Percentiles rank a stretch among this genome's conserved stretches.
Conservation (phyloP, 1,140 invertebrate genomes). For the Lanistes nyassanus region DNA sequence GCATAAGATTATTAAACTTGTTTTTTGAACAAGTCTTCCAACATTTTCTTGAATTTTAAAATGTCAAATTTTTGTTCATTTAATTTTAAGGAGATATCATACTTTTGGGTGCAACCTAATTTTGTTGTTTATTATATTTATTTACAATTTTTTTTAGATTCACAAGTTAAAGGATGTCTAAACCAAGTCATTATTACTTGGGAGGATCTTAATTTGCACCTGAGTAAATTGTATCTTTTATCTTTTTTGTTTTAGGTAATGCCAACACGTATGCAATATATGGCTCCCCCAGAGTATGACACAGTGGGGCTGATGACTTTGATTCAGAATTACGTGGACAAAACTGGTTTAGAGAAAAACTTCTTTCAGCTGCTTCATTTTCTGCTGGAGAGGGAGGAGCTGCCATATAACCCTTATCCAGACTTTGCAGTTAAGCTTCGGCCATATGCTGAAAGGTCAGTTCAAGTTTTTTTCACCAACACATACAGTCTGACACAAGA, state of each 20-base stretch:
- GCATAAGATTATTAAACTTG: too few relatives aligned
- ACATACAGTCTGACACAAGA: too few relatives aligned
- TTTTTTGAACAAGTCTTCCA: too few relatives aligned
- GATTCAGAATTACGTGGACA: slow-evolving; percentile 42
- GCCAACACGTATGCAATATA: slow-evolving; percentile 26
- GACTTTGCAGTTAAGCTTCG: slow-evolving; percentile 45
- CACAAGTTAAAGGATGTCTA: too few relatives aligned
- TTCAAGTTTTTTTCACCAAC: neutral
- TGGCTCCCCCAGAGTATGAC: slow-evolving; percentile 36
- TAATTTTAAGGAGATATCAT: too few relatives aligned
- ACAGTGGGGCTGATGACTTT: slow-evolving; percentile 30
- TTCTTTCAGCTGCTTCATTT: slow-evolving; percentile 40
- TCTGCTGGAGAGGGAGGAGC: slow-evolving; percentile 39
- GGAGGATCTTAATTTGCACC: too few relatives aligned
- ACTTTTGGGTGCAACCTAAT: too few relatives aligned
- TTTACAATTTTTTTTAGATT: too few relatives aligned
- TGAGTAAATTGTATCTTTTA: neutral
- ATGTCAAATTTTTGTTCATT: too few relatives aligned
- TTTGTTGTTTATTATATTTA: too few relatives aligned
- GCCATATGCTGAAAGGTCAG: slow-evolving; percentile 50
- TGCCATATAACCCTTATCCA: slow-evolving; percentile 58
- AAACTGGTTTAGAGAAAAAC: slow-evolving; percentile 44
- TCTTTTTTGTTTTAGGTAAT: neutral
- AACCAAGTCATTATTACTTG: too few relatives aligned
- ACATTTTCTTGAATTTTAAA: too few relatives aligned